Base-by-base conservation (phyloP, 2,888 invertebrate genomes). In the Eristalinus aeneus region DNA sequence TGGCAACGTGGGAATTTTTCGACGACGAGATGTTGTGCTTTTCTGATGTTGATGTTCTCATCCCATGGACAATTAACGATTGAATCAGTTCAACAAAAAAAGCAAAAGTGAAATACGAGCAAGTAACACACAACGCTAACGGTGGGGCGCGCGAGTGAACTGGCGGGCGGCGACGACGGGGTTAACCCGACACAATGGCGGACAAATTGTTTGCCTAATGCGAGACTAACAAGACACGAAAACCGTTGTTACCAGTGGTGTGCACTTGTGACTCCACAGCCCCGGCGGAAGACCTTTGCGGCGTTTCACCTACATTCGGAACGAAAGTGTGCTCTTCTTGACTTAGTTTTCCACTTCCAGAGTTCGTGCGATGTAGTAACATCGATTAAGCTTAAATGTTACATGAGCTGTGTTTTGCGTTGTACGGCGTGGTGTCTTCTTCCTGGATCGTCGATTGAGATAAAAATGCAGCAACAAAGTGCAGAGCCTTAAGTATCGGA, bases 201-300 rank as follows among this genome's bases (percentile, higher is more conserved):
- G 80, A 77, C 85, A 85, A 85, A 85, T 85, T 85, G 81, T 85
- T 85, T 73, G 76, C 81, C 73, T 81, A 85, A 81, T 85, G 80
- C 73, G 64, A n/a, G n/a, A 23, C 68, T 81, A 81, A 81, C 85
- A 81, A 85, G 85, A 76, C 76, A 77, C 81, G 76, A 85, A 79
- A 79, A 79, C 79, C 58, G 61, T 5, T 56, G 77, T n/a, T 58
- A 20, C 22, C 11, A 10, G 46, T 31, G n/a, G 32, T 58, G 5
- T 32, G 71, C 32, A 31, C 31, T 27, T 39, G 36, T 12, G 74
- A 39, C 58, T 69, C 16, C 20, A 27, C 67, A 20, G 61, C 20
- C 31, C 72, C 56, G 16, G 6, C 27, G 23, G 22, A 34, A 85
- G 85, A 81, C 85, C 85, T 85, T 85, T 85, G 34, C 36, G 36